These are phyloP conservation scores for Solenopsis fugax DNA, from an alignment of 1,140 invertebrate genomes.

Conservation along the genomic window DNA sequence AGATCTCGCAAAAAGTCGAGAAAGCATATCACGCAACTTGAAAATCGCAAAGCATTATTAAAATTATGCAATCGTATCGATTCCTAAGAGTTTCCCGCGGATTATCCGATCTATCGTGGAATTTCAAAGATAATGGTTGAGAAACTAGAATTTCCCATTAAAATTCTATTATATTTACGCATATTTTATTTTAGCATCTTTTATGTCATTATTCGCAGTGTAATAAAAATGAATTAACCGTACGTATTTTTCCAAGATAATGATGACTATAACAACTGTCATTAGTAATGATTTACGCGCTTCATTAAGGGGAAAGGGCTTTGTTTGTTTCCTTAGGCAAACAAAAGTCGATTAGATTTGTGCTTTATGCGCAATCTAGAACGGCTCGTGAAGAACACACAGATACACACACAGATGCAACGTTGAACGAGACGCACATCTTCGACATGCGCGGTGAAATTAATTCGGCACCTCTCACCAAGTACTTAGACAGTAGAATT, in stretches of 20 bases:
- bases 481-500: conserved; percentile 62
- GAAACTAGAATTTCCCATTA: not conserved
- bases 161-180: not conserved
- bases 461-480: conserved; percentile 60
- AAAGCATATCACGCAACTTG: not conserved
- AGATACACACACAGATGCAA: conserved; percentile 28
- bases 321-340: not conserved
- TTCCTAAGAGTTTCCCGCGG: not conserved
- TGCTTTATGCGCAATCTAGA: conserved; percentile 41
- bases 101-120: not conserved
- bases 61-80: conserved; percentile 38
- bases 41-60: conserved; percentile 20
- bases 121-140: not conserved
- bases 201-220: not conserved
- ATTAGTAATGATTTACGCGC: not conserved
- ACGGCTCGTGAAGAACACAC: not conserved
- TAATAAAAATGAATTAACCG: not conserved
- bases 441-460: conserved; percentile 57
- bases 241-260: not conserved
- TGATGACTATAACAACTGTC: not conserved
- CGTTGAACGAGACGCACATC: conserved; percentile 20
- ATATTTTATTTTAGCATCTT: not conserved
- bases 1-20: conserved; percentile 21
- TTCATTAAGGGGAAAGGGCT: not conserved
- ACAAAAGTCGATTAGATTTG: conserved; percentile 40